Evolutionary conservation across 2,888 invertebrate genomes (phyloP).

Genomic region (Spilosoma lubricipeda): DNA sequence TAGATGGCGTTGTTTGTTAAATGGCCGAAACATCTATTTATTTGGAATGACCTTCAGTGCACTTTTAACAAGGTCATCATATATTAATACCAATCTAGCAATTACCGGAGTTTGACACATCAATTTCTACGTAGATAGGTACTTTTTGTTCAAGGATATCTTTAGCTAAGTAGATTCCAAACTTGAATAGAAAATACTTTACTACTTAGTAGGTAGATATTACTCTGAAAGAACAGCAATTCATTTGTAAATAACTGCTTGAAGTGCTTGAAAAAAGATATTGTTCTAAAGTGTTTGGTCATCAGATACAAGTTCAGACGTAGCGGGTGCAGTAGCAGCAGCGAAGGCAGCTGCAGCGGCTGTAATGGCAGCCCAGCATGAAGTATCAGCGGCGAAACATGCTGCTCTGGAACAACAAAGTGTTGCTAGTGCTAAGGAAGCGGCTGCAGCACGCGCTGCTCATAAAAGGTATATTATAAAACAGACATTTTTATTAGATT

Average conservation of each 20-base stretch:
- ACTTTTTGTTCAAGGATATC: neutral
- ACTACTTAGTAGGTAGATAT: neutral
- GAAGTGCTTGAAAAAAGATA: neutral
- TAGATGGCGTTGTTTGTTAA: too few species aligned
- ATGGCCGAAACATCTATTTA: too few species aligned
- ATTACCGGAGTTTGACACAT: neutral
- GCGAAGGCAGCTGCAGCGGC: conserved; percentile 91
- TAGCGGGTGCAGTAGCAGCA: conserved; percentile 90
- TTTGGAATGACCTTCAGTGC: too few species aligned
- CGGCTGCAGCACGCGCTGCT: conserved; percentile 88
- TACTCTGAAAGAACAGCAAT: neutral
- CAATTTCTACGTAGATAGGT: too few species aligned
- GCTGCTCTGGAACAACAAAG: conserved; percentile 90
- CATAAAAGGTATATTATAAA: conserved; percentile 80
- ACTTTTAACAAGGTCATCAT: too few species aligned
- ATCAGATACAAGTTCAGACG: conserved; percentile 87
- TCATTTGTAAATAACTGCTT: neutral
- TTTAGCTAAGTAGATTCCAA: neutral
- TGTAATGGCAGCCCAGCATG: conserved; percentile 90
- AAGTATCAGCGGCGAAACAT: conserved; percentile 91
- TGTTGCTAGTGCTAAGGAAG: conserved; percentile 90
- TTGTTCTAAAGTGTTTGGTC: conserved; percentile 44
- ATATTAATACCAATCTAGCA: too few species aligned
- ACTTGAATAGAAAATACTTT: neutral
- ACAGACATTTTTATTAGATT: too few species aligned